These are phyloP conservation scores for Otocyon megalotis DNA, from an alignment of 2,113 vertebrate genomes.

Conservation along the genomic window DNA sequence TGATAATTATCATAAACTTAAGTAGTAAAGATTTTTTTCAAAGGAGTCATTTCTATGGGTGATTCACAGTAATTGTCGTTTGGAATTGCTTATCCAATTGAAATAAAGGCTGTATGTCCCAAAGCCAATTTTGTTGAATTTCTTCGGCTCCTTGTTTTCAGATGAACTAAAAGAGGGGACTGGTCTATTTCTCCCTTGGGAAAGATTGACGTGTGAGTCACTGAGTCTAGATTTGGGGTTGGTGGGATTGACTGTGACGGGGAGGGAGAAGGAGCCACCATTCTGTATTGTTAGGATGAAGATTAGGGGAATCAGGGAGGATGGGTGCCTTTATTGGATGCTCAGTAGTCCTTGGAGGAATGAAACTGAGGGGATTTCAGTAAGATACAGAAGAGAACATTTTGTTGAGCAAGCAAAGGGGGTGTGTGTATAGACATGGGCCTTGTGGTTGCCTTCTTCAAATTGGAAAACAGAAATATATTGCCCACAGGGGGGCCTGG, in stretches of 20 bases:
- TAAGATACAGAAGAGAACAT: background rate
- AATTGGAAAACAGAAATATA: background rate
- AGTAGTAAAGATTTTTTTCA: background rate
- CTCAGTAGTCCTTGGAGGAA: background rate
- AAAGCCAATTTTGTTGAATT: background rate
- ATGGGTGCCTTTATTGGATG: background rate
- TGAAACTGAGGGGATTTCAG: background rate
- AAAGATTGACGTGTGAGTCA: background rate
- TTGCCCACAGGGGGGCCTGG: background rate
- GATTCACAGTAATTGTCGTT: background rate
- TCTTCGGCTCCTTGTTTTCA: background rate
- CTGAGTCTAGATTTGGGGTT: background rate
- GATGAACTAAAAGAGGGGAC: background rate
- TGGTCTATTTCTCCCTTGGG: background rate
- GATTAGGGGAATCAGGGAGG: background rate
- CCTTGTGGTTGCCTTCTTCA: background rate
- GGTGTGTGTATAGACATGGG: background rate
- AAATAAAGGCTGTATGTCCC: background rate
- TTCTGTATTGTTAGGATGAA: background rate
- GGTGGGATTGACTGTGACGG: background rate
- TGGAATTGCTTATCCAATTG: constrained; percentile 14
- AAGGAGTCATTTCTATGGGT: background rate
- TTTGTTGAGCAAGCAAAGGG: background rate
- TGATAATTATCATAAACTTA: background rate
- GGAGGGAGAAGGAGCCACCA: background rate